A percentile compares a stretch with the other conserved stretches of the same genome.
Conservation (phyloP, 2,888 invertebrate species). For the Harmothoe impar region DNA sequence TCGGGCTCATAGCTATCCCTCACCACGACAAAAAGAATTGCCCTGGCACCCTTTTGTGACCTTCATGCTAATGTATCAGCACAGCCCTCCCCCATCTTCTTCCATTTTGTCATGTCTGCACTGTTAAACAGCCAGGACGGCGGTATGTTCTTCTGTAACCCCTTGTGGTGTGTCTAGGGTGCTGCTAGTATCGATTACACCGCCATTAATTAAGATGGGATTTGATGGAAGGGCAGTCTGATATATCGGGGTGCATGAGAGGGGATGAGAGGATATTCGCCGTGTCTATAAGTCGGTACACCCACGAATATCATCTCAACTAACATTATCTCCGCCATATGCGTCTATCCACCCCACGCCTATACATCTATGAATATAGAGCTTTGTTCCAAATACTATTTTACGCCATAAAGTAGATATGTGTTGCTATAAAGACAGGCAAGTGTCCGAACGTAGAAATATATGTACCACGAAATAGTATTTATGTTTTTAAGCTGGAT, state of each 20-base stretch:
- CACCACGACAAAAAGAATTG: neutral
- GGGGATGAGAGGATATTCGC: neutral
- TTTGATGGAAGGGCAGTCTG: constrained; percentile 5
- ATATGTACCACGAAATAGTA: neutral
- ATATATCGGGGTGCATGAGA: neutral
- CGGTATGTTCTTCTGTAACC: neutral
- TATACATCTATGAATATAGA: too few species aligned
- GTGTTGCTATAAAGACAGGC: too few species aligned
- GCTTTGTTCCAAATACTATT: too few species aligned
- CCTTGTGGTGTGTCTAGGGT: neutral
- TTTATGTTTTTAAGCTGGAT: neutral
- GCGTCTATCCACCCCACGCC: too few species aligned
- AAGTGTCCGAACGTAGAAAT: too few species aligned
- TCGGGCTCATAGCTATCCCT: neutral
- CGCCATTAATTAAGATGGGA: neutral
- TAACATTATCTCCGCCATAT: too few species aligned
- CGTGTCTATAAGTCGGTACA: neutral
- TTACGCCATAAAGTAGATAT: too few species aligned
- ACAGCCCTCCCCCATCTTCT: neutral
- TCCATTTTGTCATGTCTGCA: neutral
- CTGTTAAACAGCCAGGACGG: neutral
- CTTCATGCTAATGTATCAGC: neutral
- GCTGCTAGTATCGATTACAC: neutral
- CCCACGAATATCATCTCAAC: too few species aligned
- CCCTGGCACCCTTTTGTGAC: neutral